A percentile compares a stretch with the other conserved stretches of the same genome.
Evolutionary conservation across 2,797 vertebrate species (phyloP).

Genomic region (Melanotaenia parkinsoni): DNA sequence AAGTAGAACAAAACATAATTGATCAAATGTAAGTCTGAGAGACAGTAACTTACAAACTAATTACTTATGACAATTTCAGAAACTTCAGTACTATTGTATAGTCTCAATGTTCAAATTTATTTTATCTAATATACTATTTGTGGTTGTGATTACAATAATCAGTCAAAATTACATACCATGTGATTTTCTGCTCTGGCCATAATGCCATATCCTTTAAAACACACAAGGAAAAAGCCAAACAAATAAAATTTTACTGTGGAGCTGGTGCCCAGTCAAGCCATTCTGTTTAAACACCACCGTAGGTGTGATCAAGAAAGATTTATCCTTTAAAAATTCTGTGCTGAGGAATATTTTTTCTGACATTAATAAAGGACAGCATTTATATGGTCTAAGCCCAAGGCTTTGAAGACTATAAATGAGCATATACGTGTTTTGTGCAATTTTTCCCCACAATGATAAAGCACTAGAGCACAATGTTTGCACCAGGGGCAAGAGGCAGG

Average conservation of each 20-base stretch:
- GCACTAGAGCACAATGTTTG: conserved; percentile 46
- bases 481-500: conserved; percentile 48
- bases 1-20: not conserved
- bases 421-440: conserved; percentile 1
- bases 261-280: conserved; percentile 47
- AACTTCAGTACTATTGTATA: conserved; percentile 18
- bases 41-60: not conserved
- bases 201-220: conserved; percentile 69
- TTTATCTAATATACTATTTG: conserved; percentile 38
- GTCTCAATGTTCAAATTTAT: conserved; percentile 40
- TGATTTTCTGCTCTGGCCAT: conserved; percentile 47
- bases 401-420: conserved; percentile 47
- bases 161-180: conserved; percentile 52
- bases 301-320: conserved; percentile 68
- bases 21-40: not conserved
- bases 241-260: conserved; percentile 69
- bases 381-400: conserved; percentile 64
- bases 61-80: conserved; percentile 8
- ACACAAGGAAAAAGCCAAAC: conserved; percentile 73
- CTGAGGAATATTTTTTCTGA: conserved; percentile 70
- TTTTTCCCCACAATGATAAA: conserved; percentile 50
- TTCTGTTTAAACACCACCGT: conserved; percentile 77
- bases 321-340: conserved; percentile 66
- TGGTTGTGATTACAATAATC: conserved; percentile 50
- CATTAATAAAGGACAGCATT: conserved; percentile 79